phyloP scores from a whole-genome alignment of 2,113 vertebrate genomes.

The Hemiprocne comata region DNA sequence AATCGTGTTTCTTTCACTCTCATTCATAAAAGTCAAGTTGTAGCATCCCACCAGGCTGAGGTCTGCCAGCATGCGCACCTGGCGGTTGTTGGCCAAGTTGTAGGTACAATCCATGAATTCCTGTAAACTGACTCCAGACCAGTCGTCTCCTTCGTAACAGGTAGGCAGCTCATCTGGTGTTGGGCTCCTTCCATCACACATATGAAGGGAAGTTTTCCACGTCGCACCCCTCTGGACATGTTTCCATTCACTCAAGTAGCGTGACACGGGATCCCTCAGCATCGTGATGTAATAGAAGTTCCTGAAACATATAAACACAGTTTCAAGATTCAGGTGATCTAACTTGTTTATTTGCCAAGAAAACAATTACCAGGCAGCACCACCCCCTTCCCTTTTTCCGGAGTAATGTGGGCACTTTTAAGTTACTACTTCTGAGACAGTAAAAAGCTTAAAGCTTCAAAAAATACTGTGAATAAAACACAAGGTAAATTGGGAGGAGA shows the following conservation, averaged over 20 bases:
- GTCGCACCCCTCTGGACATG: slow-evolving; percentile 97
- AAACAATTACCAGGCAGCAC: not conserved
- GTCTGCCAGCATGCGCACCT: slow-evolving; percentile 97
- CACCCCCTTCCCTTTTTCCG: not conserved
- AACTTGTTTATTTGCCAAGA: not conserved
- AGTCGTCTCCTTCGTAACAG: slow-evolving; percentile 94
- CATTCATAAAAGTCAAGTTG: slow-evolving; percentile 96
- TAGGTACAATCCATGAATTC: slow-evolving; percentile 95
- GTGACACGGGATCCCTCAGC: slow-evolving; percentile 96
- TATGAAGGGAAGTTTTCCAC: slow-evolving; percentile 97
- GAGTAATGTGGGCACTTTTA: not conserved
- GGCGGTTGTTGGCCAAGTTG: slow-evolving; percentile 95
- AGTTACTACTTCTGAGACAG: not conserved
- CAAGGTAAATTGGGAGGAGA: not conserved
- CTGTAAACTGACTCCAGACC: slow-evolving; percentile 91
- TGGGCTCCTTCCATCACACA: slow-evolving; percentile 95
- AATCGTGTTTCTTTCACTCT: slow-evolving; percentile 88
- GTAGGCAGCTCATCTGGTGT: slow-evolving; percentile 93
- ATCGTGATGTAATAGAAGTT: slow-evolving; percentile 99
- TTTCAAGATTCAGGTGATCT: not conserved
- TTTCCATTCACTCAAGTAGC: slow-evolving; percentile 98
- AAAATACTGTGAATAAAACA: not conserved
- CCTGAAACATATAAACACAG: slow-evolving; percentile 83
- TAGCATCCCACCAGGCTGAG: slow-evolving; percentile 98
- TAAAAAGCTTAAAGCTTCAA: not conserved